These are phyloP conservation scores for Acanthosepion esculentum DNA, from an alignment of 2,888 invertebrate genomes.

Conservation along the genomic window DNA sequence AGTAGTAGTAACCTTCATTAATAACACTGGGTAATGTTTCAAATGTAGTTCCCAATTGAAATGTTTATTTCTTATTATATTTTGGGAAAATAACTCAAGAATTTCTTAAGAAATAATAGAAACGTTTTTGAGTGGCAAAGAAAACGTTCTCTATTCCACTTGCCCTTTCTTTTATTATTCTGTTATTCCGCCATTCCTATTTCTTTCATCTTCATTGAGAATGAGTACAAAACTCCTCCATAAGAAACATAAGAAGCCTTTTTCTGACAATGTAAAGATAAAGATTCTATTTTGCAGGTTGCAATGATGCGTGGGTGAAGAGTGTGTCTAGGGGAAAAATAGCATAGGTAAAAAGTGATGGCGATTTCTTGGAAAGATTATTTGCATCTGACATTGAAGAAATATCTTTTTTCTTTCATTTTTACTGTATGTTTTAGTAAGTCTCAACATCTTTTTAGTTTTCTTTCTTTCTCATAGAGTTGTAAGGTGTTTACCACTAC, in stretches of 20 bases:
- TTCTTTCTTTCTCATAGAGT: background rate
- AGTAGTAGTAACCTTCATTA: too few species aligned
- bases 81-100: too few species aligned
- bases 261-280: background rate
- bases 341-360: background rate
- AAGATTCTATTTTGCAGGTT: constrained; percentile 8
- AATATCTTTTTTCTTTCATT: background rate
- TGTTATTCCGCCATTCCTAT: too few species aligned
- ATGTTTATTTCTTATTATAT: too few species aligned
- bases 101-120: too few species aligned
- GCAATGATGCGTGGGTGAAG: background rate
- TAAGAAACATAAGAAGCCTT: background rate
- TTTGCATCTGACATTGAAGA: constrained; percentile 2
- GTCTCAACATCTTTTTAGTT: background rate
- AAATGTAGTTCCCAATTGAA: too few species aligned
- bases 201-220: background rate
- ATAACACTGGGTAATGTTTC: too few species aligned
- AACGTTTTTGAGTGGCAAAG: too few species aligned
- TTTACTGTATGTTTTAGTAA: background rate
- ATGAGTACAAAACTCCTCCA: background rate
- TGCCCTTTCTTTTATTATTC: too few species aligned
- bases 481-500: background rate
- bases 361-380: constrained; percentile 13
- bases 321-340: background rate
- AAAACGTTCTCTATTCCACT: too few species aligned